Evolutionary conservation across 2,113 vertebrate species (phyloP), one percentile per base, ranked within the genome.

Genomic region (Arizona elegans): DNA sequence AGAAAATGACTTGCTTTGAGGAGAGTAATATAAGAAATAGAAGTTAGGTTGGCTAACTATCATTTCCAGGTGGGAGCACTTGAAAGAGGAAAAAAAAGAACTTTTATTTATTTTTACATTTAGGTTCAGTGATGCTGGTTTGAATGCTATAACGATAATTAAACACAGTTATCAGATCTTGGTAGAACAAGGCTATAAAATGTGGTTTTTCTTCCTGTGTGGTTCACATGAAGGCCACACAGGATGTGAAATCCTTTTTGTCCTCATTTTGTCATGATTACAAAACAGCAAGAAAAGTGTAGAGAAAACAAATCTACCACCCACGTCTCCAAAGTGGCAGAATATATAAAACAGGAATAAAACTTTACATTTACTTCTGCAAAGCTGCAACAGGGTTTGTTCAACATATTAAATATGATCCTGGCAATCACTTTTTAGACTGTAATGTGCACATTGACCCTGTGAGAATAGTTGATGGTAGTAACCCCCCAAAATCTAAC

Each of bases 121-220:
- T 90, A 53, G 59, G 8, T 23, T 86, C 47, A 90, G 52, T n/a
- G 59, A 62, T 90, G 88, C 15, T 86, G 89, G 47, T 54, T 93
- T 65, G 23, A 90, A 87, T 93, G 86, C 19, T 90, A 87, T 55
- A 53, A 53, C 19, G 13, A 92, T 86, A 70, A 70, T 90, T 93
- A 93, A 93, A 92, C 53, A 53, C 33, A 56, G 75, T 43, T 56
- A 91, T 91, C 88, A 70, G 75, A 90, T 90, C 91, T 86, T 55
- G 87, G 91, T 65, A 90, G 50, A 24, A 33, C 33, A 62, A 70
- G 26, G 52, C 52, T 33, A 50, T 87, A 56, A 65, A 86, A 54
- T 55, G 26, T 54, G 1, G 15, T 12, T 47, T 8, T 38, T 55
- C 55, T 47, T 55, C 87, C 55, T 89, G 38, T 38, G 33, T 91